Percentiles rank a stretch among this genome's conserved stretches.
These are phyloP conservation scores for Piaya cayana DNA, from an alignment of 2,113 vertebrate genomes.

Conservation along the genomic window DNA sequence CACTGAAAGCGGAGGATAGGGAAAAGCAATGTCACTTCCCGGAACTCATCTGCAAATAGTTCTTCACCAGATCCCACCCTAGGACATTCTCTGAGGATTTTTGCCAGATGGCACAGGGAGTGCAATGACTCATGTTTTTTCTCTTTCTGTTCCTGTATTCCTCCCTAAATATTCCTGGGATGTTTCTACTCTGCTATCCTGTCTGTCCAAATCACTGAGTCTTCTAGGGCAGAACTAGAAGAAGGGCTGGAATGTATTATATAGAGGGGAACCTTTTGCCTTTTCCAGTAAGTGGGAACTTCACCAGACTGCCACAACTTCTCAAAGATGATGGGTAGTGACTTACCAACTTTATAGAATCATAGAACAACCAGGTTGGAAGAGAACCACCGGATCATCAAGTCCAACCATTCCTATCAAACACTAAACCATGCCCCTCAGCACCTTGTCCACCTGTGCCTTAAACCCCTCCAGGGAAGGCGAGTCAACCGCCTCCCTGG, in stretches of 20 bases:
- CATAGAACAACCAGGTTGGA: no score
- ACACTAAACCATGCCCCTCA: no score
- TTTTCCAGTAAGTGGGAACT: no score
- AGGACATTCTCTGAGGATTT: not conserved
- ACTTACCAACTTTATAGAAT: no score
- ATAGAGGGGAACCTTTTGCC: not conserved
- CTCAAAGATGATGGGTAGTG: no score
- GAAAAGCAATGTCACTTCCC: not conserved
- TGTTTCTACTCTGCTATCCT: not conserved
- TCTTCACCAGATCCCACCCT: not conserved
- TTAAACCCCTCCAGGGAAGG: no score
- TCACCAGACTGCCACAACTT: no score
- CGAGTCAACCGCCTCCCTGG: no score
- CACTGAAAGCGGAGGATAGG: not conserved
- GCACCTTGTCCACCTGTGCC: no score
- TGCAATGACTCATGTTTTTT: not conserved
- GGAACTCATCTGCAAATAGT: not conserved
- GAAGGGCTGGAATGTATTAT: not conserved
- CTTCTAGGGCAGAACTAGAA: not conserved
- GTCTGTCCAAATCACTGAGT: not conserved
- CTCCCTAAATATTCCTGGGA: not conserved
- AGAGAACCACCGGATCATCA: no score
- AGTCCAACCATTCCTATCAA: no score
- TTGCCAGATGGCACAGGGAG: not conserved
- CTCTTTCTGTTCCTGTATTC: not conserved